Conservation (phyloP, 1,140 invertebrate genomes). For the honey bee (Apis mellifera) region DNA sequence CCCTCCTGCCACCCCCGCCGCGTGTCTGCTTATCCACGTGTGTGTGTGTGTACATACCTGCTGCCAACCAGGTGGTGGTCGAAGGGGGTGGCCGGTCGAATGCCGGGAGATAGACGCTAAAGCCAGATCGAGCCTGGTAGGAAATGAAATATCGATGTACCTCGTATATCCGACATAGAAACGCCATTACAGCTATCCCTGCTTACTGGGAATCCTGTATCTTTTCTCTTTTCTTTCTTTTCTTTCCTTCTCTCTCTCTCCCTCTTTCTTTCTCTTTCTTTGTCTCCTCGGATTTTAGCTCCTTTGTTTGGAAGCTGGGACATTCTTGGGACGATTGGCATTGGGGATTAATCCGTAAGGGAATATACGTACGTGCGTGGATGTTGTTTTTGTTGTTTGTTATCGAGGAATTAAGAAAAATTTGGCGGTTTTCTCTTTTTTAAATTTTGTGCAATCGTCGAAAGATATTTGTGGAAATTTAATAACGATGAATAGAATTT, state of each 20-base stretch:
- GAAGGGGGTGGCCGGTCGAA: constrained; percentile 17
- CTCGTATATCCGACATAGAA: constrained; percentile 67
- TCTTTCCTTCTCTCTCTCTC: background rate
- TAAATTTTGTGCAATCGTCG: too few relatives aligned
- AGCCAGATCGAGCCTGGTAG: constrained; percentile 17
- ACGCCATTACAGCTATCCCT: constrained; percentile 66
- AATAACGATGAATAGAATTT: too few relatives aligned
- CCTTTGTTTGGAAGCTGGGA: too few relatives aligned
- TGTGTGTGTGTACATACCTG: constrained; percentile 54
- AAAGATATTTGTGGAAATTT: too few relatives aligned
- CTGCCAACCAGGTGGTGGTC: constrained; percentile 31
- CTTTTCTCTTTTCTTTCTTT: background rate
- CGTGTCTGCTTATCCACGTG: constrained; percentile 17
- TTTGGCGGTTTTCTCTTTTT: too few relatives aligned
- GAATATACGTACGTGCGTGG: too few relatives aligned
- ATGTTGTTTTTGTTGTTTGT: too few relatives aligned
- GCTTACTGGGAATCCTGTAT: background rate
- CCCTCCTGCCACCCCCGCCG: background rate
- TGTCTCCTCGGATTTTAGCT: too few relatives aligned
- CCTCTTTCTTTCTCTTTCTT: background rate
- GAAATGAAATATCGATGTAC: constrained; percentile 72
- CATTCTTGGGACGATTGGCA: too few relatives aligned
- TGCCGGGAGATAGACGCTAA: constrained; percentile 17
- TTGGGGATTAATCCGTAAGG: too few relatives aligned
- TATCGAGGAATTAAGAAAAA: too few relatives aligned